Percentiles rank a stretch among this genome's conserved stretches.
These are phyloP conservation scores for Entomobrya multifasciata DNA, from an alignment of 2,888 invertebrate species.

Conservation along the genomic window DNA sequence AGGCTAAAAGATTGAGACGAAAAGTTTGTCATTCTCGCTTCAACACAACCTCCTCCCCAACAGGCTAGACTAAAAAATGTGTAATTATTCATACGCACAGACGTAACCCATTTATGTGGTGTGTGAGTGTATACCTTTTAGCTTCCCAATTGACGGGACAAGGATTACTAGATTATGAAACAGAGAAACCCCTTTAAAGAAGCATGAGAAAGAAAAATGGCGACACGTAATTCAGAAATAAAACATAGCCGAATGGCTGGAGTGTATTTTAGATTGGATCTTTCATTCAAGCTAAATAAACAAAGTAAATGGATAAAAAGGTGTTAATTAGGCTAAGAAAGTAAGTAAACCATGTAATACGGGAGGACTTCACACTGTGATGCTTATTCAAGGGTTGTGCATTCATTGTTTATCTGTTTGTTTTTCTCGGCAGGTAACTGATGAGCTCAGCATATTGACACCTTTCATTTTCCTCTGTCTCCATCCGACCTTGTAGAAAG, in stretches of 20 bases:
- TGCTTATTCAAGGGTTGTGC: constrained; percentile 27
- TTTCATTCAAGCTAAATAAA: neutral
- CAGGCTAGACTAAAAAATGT: constrained; percentile 43
- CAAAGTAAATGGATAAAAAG: constrained; percentile 44
- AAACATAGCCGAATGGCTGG: neutral
- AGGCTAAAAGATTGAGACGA: constrained; percentile 10
- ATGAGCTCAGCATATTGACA: constrained; percentile 35
- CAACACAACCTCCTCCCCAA: neutral
- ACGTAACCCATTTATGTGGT: constrained; percentile 14
- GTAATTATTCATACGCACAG: constrained; percentile 10
- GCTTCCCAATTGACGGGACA: constrained; percentile 20
- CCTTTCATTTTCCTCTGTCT: constrained; percentile 58
- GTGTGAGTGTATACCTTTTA: neutral
- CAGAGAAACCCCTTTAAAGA: neutral
- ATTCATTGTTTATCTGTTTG: constrained; percentile 44
- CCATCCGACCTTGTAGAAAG: constrained; percentile 35
- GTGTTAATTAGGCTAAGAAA: constrained; percentile 48
- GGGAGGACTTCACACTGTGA: constrained; percentile 7
- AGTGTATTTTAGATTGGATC: no score
- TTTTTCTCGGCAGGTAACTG: constrained; percentile 44
- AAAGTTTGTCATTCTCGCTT: neutral
- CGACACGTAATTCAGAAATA: constrained; percentile 28
- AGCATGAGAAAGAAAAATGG: constrained; percentile 46
- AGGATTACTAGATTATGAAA: constrained; percentile 15
- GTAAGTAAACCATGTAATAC: constrained; percentile 39